Conservation (phyloP, 1,140 invertebrate genomes). For the Drosophila saltans region DNA sequence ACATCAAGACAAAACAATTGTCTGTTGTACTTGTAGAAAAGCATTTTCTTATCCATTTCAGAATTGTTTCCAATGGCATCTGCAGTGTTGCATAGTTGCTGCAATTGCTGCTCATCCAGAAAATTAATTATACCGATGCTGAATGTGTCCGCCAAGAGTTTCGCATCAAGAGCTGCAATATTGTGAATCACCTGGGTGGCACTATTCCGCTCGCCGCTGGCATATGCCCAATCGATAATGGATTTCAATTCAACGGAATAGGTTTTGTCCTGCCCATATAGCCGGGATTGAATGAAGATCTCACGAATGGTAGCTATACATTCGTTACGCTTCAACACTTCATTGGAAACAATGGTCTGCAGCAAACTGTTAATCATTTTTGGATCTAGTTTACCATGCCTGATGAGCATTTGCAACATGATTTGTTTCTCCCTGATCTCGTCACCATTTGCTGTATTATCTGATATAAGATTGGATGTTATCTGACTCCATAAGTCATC, state of each 20-base stretch:
- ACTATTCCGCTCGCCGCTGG: constrained; percentile 42
- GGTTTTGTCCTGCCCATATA: constrained; percentile 61
- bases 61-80: neutral
- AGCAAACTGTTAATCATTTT: constrained; percentile 45
- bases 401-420: constrained; percentile 55
- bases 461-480: constrained; percentile 57
- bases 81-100: constrained; percentile 15
- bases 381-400: constrained; percentile 44
- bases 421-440: constrained; percentile 67
- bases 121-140: constrained; percentile 78
- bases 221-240: constrained; percentile 65
- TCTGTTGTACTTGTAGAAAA: constrained; percentile 68
- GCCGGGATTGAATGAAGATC: constrained; percentile 56
- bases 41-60: constrained; percentile 21
- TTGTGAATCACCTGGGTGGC: constrained; percentile 64
- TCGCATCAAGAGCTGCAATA: constrained; percentile 59
- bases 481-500: constrained; percentile 52
- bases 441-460: constrained; percentile 43
- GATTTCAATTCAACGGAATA: constrained; percentile 49
- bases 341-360: constrained; percentile 62
- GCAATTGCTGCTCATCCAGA: constrained; percentile 55
- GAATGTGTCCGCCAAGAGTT: constrained; percentile 68
- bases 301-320: constrained; percentile 65
- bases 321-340: constrained; percentile 64
- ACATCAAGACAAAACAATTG: constrained; percentile 54